Evolutionary conservation across 1,140 invertebrate genomes (phyloP).

Genomic region (Drosophila mauritiana): DNA sequence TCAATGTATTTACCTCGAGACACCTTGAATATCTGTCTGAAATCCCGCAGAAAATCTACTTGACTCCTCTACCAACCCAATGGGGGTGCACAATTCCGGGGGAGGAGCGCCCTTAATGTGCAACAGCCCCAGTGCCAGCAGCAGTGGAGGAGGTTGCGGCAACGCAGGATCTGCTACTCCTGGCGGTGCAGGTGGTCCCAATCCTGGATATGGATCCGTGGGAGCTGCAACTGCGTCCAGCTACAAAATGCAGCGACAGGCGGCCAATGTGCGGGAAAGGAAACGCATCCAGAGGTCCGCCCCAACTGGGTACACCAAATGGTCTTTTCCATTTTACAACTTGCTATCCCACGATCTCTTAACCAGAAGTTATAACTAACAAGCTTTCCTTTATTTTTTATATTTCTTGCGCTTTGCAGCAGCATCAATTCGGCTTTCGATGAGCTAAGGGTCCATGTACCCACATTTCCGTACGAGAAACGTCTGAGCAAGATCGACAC

Average conservation of each 20-base stretch:
- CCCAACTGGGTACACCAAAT: constrained; percentile 88
- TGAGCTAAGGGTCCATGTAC: constrained; percentile 96
- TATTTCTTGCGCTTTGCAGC: constrained; percentile 87
- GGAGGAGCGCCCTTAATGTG: constrained; percentile 68
- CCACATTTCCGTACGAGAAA: constrained; percentile 99
- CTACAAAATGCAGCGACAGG: constrained; percentile 94
- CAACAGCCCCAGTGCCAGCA: constrained; percentile 76
- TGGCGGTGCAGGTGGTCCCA: constrained; percentile 33
- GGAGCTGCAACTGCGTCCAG: constrained; percentile 88
- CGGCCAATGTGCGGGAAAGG: constrained; percentile 96
- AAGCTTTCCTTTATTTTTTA: constrained; percentile 17
- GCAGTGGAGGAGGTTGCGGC: constrained; percentile 55
- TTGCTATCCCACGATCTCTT: constrained; percentile 8
- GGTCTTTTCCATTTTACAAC: constrained; percentile 80
- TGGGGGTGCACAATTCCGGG: constrained; percentile 55
- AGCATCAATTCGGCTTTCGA: constrained; percentile 99
- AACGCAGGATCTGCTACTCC: constrained; percentile 24
- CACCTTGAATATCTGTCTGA: neutral
- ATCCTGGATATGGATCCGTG: constrained; percentile 48
- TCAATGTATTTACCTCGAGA: neutral
- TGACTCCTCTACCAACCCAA: constrained; percentile 71
- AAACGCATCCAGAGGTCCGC: constrained; percentile 98
- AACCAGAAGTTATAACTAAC: constrained; percentile 40
- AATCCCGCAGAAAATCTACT: constrained; percentile 61
- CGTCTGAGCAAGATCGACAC: constrained; percentile 99